A percentile compares a stretch with the other conserved stretches of the same genome.
Conservation (phyloP, 2,797 vertebrate genomes). For the Allobates femoralis region DNA sequence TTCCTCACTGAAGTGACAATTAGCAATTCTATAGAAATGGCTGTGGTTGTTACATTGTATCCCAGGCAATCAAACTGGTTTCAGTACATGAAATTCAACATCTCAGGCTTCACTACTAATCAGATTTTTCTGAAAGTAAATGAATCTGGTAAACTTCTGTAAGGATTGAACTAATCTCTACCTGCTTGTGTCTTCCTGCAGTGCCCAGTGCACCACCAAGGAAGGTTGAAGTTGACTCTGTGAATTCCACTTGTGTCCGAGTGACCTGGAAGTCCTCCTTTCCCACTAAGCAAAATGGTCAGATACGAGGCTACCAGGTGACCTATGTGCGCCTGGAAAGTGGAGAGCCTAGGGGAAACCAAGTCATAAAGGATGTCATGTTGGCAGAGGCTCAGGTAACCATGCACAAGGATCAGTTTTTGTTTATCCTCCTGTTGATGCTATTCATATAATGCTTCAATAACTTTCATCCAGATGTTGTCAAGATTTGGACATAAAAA, state of each 20-base stretch:
- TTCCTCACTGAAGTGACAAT: no score
- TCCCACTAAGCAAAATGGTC: conserved; percentile 88
- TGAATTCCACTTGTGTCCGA: conserved; percentile 90
- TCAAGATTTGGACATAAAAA: conserved; percentile 18
- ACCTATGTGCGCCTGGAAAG: conserved; percentile 89
- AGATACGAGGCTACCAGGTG: conserved; percentile 93
- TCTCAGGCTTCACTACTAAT: neutral
- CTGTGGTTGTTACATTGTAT: neutral
- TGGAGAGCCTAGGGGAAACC: conserved; percentile 87
- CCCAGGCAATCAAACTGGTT: neutral
- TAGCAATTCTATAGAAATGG: neutral
- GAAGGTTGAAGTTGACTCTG: conserved; percentile 87
- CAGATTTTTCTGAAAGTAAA: neutral
- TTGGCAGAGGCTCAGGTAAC: conserved; percentile 89
- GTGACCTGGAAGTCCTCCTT: conserved; percentile 93
- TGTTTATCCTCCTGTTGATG: neutral
- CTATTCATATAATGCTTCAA: neutral
- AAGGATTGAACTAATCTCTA: neutral
- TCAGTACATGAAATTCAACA: neutral
- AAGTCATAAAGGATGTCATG: conserved; percentile 86
- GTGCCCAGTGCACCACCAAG: conserved; percentile 88
- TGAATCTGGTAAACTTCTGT: neutral
- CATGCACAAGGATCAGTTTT: no score
- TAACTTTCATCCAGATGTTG: neutral
- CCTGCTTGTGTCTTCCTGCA: conserved; percentile 64